Evolutionary conservation across 35 echinoderm and acorn worm genomes (phyloP).

Genomic region (Ophiothrix spiculata): DNA sequence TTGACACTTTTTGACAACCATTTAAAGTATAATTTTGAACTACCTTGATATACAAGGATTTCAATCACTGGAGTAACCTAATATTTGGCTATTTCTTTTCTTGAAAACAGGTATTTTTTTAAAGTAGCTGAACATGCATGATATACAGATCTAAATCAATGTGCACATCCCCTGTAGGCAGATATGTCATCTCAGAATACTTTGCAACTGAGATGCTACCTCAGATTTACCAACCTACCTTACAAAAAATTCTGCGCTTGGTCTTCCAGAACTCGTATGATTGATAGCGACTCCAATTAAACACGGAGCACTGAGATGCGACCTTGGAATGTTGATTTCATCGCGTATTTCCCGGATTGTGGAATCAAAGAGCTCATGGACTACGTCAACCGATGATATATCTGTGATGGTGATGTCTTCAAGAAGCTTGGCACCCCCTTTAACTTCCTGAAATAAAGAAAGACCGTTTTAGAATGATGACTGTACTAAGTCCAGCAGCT

Average conservation of each 20-base stretch:
- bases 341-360: slow-evolving; percentile 79
- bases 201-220: slow-evolving; percentile 33
- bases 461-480: neutral
- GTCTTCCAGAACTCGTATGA: slow-evolving; percentile 76
- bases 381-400: slow-evolving; percentile 39
- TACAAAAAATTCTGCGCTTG: slow-evolving; percentile 80
- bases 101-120: too few species aligned
- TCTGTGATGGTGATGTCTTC: slow-evolving; percentile 47
- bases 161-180: slow-evolving; percentile 41
- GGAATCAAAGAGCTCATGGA: slow-evolving; percentile 68
- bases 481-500: too few species aligned
- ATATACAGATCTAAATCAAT: slow-evolving; percentile 69
- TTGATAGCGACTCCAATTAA: slow-evolving; percentile 80
- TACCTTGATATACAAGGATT: too few species aligned
- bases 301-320: slow-evolving; percentile 47
- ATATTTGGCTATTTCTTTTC: too few species aligned
- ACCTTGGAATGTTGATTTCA: slow-evolving; percentile 81
- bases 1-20: too few species aligned
- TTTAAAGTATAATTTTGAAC: too few species aligned
- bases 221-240: slow-evolving; percentile 72
- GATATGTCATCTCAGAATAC: slow-evolving; percentile 29
- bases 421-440: slow-evolving; percentile 31
- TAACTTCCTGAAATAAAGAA: slow-evolving; percentile 56
- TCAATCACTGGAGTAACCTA: too few species aligned
- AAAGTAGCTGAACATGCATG: slow-evolving; percentile 63